Evolutionary conservation across 2,888 invertebrate genomes (phyloP), one percentile per base, ranked within the genome.

Genomic region (Agriopis aurantiaria): DNA sequence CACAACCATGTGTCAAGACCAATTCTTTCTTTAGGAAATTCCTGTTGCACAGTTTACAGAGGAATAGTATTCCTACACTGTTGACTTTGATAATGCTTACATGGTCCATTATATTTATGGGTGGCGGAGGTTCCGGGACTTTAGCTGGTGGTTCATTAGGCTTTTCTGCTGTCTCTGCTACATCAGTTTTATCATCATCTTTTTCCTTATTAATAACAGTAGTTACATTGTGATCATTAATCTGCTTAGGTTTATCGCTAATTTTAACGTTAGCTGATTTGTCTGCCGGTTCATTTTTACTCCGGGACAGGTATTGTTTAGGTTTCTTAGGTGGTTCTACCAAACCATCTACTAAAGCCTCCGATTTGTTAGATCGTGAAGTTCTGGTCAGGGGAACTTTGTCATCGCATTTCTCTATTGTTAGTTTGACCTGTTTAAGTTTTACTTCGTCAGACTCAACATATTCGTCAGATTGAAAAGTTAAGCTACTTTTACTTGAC

Each of bases 1-100:
- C 90, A 81, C 94, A 95, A 52, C 85, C 89, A 71, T 95, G 95
- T 69, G 85, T 82, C 78, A 87, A 75, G 0, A 94, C 90, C 3
- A 91, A 88, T 62, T 92, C 90, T 78, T 90, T 90, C 71, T 89
- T 92, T 6, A 94, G 78, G 73, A 95, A 93, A 72, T 94, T 93
- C 75, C 92, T 88, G 71, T 91, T 92, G 72, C 95, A 95, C 23
- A 93, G 77, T 76, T 90, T 91, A 80, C 95, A 95, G 74, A 93
- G 92, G 78, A 89, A 94, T 17, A 95, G 77, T n/a, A 88, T 81
- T 60, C 95, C 95, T 2, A 94, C 92, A 53, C 90, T 91, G 80
- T 90, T 91, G 0, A 94, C 94, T 84, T 92, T 94, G 9, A 94
- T 91, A 77, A 84, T 91, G 71, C 88, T 89, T 1, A 94, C 85